Evolutionary conservation across 2,797 vertebrate genomes (phyloP).

Genomic region (Pteropus rufus): DNA sequence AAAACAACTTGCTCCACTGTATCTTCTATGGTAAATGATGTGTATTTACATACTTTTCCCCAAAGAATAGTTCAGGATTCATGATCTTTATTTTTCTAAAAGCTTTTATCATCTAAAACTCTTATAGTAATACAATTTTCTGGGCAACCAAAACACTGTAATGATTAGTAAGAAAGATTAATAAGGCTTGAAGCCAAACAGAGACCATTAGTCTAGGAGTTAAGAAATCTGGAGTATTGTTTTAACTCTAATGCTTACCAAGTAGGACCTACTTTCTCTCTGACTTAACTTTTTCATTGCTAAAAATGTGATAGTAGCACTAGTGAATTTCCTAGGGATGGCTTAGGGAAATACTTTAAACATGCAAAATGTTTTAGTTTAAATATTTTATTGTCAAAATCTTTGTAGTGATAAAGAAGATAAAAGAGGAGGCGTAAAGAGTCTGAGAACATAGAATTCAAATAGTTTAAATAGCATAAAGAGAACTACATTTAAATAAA

Average conservation of each 20-base stretch:
- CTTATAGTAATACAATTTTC: background rate
- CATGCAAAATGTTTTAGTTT: background rate
- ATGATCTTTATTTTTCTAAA: background rate
- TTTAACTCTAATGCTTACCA: background rate
- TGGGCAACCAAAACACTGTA: background rate
- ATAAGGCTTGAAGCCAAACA: background rate
- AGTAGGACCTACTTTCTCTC: background rate
- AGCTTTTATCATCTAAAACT: background rate
- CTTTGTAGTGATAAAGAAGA: background rate
- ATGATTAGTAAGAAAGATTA: background rate
- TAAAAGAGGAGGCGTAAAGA: background rate
- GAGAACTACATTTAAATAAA: background rate
- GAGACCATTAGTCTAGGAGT: background rate
- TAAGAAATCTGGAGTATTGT: background rate
- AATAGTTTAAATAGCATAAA: background rate
- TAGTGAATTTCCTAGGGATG: background rate
- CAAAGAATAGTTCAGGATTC: background rate
- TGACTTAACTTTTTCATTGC: background rate
- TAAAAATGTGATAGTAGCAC: background rate
- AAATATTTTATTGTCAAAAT: conserved; percentile 31
- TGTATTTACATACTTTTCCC: background rate
- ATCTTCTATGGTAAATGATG: background rate
- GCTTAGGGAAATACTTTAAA: background rate
- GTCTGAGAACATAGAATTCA: background rate
- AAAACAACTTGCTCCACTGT: background rate